Evolutionary conservation across 2,797 vertebrate genomes (phyloP).

Genomic region (Erethizon dorsatum): DNA sequence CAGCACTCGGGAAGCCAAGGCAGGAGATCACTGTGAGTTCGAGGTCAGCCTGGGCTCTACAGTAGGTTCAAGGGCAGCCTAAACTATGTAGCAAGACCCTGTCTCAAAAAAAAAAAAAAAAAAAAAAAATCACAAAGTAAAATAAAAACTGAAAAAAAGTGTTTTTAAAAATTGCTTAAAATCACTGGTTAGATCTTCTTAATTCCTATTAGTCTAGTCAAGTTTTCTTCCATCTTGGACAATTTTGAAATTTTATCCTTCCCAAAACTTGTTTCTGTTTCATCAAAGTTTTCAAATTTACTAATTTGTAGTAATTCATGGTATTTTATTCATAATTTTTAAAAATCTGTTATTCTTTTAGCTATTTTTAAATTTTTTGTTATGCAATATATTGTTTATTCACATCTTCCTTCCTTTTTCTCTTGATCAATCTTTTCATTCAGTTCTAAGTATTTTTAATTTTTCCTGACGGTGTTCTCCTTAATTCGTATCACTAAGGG

Average conservation of each 20-base stretch:
- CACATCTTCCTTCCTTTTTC: background rate
- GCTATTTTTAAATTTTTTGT: background rate
- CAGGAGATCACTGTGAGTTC: background rate
- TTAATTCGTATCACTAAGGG: slow-evolving; percentile 14
- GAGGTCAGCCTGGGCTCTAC: background rate
- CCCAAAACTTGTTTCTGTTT: slow-evolving; percentile 25
- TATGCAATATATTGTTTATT: background rate
- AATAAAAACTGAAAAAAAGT: background rate
- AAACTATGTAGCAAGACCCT: background rate
- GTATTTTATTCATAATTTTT: slow-evolving; percentile 30
- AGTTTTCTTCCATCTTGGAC: slow-evolving; percentile 23
- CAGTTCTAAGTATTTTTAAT: slow-evolving; percentile 41
- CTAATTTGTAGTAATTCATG: slow-evolving; percentile 7
- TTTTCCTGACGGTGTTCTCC: background rate
- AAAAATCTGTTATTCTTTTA: background rate
- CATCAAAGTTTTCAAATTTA: background rate
- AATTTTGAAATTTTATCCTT: slow-evolving; percentile 49
- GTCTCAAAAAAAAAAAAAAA: background rate
- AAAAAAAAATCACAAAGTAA: background rate
- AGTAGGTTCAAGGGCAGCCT: background rate
- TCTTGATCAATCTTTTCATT: background rate
- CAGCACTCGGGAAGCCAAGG: background rate
- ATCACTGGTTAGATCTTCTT: background rate
- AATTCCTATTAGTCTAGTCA: background rate
- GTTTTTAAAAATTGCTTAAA: background rate